A percentile compares a stretch with the other conserved stretches of the same genome.
phyloP scores from a whole-genome alignment of 2,797 vertebrate genomes.

The Lepus townsendii region DNA sequence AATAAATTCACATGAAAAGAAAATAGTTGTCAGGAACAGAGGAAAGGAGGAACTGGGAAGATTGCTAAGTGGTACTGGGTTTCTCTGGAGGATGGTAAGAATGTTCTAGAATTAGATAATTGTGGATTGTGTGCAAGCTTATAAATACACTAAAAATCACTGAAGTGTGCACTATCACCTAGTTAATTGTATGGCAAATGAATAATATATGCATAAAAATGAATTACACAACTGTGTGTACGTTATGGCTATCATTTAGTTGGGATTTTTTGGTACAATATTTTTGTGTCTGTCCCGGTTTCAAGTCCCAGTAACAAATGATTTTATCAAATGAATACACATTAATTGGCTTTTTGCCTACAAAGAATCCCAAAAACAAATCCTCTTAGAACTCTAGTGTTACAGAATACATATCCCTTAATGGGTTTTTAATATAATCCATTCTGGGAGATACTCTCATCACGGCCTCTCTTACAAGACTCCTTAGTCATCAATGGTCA shows the following conservation, averaged over 20 bases:
- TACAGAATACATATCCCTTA: neutral
- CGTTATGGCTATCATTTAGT: neutral
- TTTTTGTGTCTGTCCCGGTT: slow-evolving; percentile 30
- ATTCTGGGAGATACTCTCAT: slow-evolving; percentile 34
- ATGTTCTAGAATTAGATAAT: neutral
- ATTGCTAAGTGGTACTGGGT: neutral
- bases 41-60: neutral
- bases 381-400: neutral
- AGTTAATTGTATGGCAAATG: neutral
- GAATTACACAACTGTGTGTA: neutral
- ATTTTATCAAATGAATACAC: neutral
- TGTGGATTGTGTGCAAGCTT: neutral
- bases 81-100: neutral
- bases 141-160: neutral
- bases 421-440: neutral
- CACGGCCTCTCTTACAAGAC: neutral
- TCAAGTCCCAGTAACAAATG: slow-evolving; percentile 7
- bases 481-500: slow-evolving; percentile 13
- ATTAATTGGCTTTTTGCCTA: slow-evolving; percentile 44
- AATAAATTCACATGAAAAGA: neutral
- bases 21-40: neutral
- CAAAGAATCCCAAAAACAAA: neutral
- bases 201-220: slow-evolving; percentile 37
- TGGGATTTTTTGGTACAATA: neutral
- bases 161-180: neutral